These are phyloP conservation scores for Danionella dracula DNA, from an alignment of 2,797 vertebrate genomes.

Conservation along the genomic window DNA sequence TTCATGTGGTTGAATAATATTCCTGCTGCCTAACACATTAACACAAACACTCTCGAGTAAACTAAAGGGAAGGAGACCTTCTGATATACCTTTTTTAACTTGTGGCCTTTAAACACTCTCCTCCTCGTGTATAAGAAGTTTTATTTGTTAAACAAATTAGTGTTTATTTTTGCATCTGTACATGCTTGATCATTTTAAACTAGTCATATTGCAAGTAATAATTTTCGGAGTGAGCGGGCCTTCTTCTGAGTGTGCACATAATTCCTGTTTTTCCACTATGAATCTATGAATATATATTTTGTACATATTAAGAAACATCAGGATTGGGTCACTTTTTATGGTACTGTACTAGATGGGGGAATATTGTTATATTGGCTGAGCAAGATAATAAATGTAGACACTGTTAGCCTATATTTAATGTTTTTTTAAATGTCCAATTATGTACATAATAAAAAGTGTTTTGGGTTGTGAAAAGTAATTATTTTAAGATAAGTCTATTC, in stretches of 20 bases:
- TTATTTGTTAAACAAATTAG: background rate
- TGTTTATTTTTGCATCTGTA: background rate
- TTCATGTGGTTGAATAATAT: background rate
- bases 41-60: background rate
- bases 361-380: constrained; percentile 9
- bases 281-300: background rate
- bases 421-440: too few relatives aligned
- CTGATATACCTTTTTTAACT: background rate
- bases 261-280: constrained; percentile 10
- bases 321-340: constrained; percentile 21
- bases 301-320: background rate
- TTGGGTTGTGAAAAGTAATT: constrained; percentile 45
- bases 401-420: too few relatives aligned
- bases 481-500: constrained; percentile 47
- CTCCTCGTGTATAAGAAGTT: background rate
- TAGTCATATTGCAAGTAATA: background rate
- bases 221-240: background rate
- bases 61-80: constrained; percentile 12
- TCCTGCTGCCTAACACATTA: background rate
- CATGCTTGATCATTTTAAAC: background rate
- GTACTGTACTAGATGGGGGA: constrained; percentile 37
- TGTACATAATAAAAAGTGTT: constrained; percentile 53
- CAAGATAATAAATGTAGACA: constrained; percentile 55
- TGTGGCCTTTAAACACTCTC: constrained; percentile 3
- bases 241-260: background rate